These are phyloP conservation scores for Sericinus montela DNA, from an alignment of 2,888 invertebrate genomes.

Conservation along the genomic window DNA sequence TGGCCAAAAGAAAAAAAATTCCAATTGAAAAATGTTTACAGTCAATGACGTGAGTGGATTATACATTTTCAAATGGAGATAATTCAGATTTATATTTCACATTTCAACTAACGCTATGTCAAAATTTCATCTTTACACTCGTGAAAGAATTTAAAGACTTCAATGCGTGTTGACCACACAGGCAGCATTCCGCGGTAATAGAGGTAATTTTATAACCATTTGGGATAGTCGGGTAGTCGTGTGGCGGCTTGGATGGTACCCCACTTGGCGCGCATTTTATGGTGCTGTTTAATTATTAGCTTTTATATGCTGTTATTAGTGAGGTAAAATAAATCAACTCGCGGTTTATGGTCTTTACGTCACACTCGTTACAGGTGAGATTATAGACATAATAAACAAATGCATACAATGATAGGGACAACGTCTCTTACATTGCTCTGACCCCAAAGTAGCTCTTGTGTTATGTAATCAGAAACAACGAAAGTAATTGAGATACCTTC, in stretches of 20 bases:
- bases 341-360: neutral
- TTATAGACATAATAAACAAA: neutral
- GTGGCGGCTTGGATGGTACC: neutral
- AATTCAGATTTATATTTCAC: no score
- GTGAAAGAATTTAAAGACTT: conserved; percentile 1
- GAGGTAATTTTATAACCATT: conserved; percentile 11
- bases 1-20: no score
- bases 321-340: neutral
- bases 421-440: no score
- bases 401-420: no score
- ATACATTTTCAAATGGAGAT: no score
- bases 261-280: conserved; percentile 1
- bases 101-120: neutral
- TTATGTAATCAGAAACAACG: no score
- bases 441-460: no score
- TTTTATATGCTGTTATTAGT: neutral
- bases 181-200: conserved; percentile 7
- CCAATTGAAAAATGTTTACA: no score
- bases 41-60: no score
- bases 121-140: conserved; percentile 1
- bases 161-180: conserved; percentile 8
- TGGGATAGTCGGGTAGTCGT: conserved; percentile 2
- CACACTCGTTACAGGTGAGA: neutral
- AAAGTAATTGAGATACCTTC: no score
- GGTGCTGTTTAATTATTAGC: conserved; percentile 8